These are phyloP conservation scores for Passer domesticus DNA, from an alignment of 2,113 vertebrate genomes.

Conservation along the genomic window DNA sequence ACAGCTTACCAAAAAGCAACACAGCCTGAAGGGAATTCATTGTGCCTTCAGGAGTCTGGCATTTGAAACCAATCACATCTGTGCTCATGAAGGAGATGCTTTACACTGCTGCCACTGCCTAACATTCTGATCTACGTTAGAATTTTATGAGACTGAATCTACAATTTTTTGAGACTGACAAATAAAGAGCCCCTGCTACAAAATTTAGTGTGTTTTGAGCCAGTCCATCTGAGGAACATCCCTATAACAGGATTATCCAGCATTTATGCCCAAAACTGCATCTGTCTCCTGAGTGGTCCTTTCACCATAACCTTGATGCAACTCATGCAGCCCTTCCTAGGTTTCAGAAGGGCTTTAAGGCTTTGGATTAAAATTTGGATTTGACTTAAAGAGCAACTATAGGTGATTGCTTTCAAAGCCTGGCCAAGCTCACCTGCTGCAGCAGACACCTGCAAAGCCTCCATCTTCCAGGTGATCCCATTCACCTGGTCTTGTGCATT, in stretches of 20 bases:
- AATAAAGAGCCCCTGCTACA: neutral
- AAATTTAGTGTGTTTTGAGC: neutral
- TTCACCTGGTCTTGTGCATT: conserved; percentile 19
- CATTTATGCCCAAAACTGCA: neutral
- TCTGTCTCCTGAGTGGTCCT: neutral
- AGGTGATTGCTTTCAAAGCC: neutral
- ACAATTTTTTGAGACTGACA: neutral
- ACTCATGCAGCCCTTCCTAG: neutral
- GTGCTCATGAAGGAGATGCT: neutral
- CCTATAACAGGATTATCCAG: neutral
- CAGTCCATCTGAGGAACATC: neutral
- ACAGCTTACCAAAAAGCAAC: neutral
- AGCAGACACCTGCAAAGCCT: conserved; percentile 28
- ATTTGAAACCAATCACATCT: neutral
- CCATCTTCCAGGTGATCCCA: conserved; percentile 33
- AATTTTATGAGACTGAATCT: no score
- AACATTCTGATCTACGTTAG: no score
- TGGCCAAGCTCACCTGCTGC: conserved; percentile 53
- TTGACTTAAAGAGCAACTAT: neutral
- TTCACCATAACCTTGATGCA: neutral
- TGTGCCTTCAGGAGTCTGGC: neutral
- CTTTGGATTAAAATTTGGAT: neutral
- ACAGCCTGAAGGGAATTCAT: neutral
- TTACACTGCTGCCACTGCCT: neutral
- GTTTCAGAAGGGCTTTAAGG: neutral